phyloP scores from a whole-genome alignment of 2,113 vertebrate species.

The Calyptomena viridis region DNA sequence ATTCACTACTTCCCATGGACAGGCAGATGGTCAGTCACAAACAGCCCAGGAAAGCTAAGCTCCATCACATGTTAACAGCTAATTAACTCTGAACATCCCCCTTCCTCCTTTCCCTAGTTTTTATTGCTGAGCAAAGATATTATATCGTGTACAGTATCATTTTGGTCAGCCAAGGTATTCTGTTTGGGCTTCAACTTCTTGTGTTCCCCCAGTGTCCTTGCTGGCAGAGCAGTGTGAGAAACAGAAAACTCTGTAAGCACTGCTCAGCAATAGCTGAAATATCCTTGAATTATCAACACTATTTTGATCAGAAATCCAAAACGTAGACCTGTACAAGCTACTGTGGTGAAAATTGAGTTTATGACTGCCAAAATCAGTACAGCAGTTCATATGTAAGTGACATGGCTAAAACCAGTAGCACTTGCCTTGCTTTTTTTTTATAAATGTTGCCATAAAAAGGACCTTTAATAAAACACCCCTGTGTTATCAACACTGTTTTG shows the following conservation, averaged over 20 bases:
- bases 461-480: not conserved
- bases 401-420: not conserved
- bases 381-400: not conserved
- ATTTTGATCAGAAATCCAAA: not conserved
- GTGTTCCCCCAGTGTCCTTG: fast-evolving
- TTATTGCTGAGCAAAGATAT: not conserved
- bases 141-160: not conserved
- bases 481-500: not conserved
- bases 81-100: not conserved
- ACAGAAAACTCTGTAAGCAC: not conserved
- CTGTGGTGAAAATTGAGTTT: not conserved
- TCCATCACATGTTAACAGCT: fast-evolving
- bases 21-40: not conserved
- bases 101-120: not conserved
- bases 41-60: not conserved
- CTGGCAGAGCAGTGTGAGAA: fast-evolving
- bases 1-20: not conserved
- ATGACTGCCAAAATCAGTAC: not conserved
- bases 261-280: not conserved
- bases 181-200: not conserved
- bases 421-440: not conserved
- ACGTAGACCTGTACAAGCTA: not conserved
- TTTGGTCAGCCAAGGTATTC: not conserved
- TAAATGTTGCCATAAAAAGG: not conserved
- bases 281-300: not conserved